phyloP scores from a whole-genome alignment of 2,113 vertebrate species.

The Todiramphus saurophagus region DNA sequence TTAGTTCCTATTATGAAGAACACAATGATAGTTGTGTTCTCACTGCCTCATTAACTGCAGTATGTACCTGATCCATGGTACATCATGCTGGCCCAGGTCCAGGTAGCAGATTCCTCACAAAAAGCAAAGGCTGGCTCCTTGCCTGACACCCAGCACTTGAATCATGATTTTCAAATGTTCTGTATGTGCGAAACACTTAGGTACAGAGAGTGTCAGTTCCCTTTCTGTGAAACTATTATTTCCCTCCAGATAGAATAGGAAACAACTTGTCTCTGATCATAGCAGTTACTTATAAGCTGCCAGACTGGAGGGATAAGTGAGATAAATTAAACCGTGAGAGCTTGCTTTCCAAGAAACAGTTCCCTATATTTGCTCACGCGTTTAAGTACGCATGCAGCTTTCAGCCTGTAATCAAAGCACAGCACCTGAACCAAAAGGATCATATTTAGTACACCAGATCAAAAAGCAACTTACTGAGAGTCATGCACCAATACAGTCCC shows the following conservation, averaged over 20 bases:
- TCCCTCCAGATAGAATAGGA: conserved; percentile 67
- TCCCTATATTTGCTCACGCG: conserved; percentile 51
- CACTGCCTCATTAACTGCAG: conserved; percentile 41
- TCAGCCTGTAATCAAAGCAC: conserved; percentile 45
- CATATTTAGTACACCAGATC: conserved; percentile 13
- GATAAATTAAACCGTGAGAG: conserved; percentile 65
- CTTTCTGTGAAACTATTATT: conserved; percentile 66
- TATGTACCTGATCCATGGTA: conserved; percentile 10
- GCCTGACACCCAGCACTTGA: background rate
- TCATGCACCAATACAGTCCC: background rate
- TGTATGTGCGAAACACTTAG: conserved; percentile 24
- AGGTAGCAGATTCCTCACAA: background rate
- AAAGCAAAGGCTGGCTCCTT: conserved; percentile 6
- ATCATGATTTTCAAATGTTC: conserved; percentile 15
- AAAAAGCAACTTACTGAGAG: conserved; percentile 15
- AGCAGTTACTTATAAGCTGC: conserved; percentile 68
- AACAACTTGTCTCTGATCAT: conserved; percentile 69
- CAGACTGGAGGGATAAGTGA: conserved; percentile 69
- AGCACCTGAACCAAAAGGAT: conserved; percentile 3
- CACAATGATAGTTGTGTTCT: conserved; percentile 19
- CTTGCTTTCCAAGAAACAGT: conserved; percentile 54
- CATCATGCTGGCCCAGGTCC: background rate
- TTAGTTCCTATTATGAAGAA: conserved; percentile 25
- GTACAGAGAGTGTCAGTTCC: conserved; percentile 43
- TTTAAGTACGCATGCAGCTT: conserved; percentile 27